Evolutionary conservation across 2,888 invertebrate species (phyloP), one percentile per base, ranked within the genome.

Genomic region (Nasonovia ribisnigri): DNA sequence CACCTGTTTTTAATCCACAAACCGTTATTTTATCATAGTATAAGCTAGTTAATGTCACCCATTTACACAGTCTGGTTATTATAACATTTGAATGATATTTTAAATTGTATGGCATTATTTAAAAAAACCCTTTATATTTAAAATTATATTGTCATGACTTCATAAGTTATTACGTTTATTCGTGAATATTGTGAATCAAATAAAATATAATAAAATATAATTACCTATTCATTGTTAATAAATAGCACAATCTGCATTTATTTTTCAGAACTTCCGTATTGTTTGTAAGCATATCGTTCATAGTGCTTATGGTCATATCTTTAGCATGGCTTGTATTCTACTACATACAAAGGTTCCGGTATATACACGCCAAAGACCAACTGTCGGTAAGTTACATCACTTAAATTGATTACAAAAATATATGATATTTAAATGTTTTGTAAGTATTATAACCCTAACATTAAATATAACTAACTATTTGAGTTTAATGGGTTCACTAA

Each of bases 281-380:
- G 95, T 99, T 99, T 96, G 99, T 99, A 94, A 98, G 99, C 94
- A 98, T 99, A 95, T 99, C 99, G 3, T 99, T 99, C 96, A 98
- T 99, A 95, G 98, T 99, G 94, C 96, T 99, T 95, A 98, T 99
- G 98, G 97, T 99, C 95, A 98, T 99, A 95, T 98, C 98, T 2
- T 96, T 99, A 95, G 98, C 99, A 46, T 99, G 99, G 99, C 97
- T 99, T 86, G 97, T 99, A 94, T 99, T 99, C 96, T 99, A 99
- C 96, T 99, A 99, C 96, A 98, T 99, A 92, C 99, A 99, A 96
- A 96, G 99, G 95, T 99, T 99, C 96, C 96, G 99, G 94, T 99
- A 99, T 95, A 97, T 99, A 94, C 98, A 99, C 96, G 98, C 99
- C 94, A 99, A 99, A 96, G 99, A 99, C 96, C 97, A 98, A 95